Percentiles rank a stretch among this genome's conserved stretches.
phyloP scores from a whole-genome alignment of 1,140 invertebrate species.

The Drosophila persimilis region DNA sequence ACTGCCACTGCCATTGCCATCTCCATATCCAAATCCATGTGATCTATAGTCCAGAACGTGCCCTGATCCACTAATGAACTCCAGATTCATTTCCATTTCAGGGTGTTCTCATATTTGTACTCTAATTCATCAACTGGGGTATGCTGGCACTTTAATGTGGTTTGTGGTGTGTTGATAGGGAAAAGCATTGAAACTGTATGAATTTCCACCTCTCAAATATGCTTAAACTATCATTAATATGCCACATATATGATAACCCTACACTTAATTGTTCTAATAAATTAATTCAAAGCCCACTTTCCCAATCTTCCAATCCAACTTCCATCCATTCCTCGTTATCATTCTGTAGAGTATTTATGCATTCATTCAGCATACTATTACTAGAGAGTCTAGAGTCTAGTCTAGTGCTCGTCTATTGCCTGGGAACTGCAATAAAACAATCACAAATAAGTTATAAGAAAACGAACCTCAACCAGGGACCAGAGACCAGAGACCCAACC shows the following conservation, averaged over 20 bases:
- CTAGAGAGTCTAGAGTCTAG: too few species aligned
- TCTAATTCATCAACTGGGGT: background rate
- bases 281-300: too few species aligned
- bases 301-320: too few species aligned
- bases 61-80: constrained; percentile 55
- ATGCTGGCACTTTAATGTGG: background rate
- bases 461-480: constrained; percentile 25
- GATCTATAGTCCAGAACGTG: constrained; percentile 51
- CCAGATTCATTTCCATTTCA: constrained; percentile 2
- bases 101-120: constrained; percentile 30
- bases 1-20: too few species aligned
- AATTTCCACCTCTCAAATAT: too few species aligned
- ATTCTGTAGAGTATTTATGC: too few species aligned
- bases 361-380: too few species aligned
- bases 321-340: too few species aligned
- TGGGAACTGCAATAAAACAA: constrained; percentile 53
- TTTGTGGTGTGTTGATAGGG: background rate
- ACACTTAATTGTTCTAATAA: too few species aligned
- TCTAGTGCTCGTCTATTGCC: constrained; percentile 9
- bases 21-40: constrained; percentile 9
- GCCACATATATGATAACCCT: too few species aligned
- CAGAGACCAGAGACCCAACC: background rate
- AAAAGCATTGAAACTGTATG: background rate
- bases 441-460: constrained; percentile 52
- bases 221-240: too few species aligned